These are phyloP conservation scores for Sylvilagus bachmani DNA, from an alignment of 2,113 vertebrate species.

Conservation along the genomic window DNA sequence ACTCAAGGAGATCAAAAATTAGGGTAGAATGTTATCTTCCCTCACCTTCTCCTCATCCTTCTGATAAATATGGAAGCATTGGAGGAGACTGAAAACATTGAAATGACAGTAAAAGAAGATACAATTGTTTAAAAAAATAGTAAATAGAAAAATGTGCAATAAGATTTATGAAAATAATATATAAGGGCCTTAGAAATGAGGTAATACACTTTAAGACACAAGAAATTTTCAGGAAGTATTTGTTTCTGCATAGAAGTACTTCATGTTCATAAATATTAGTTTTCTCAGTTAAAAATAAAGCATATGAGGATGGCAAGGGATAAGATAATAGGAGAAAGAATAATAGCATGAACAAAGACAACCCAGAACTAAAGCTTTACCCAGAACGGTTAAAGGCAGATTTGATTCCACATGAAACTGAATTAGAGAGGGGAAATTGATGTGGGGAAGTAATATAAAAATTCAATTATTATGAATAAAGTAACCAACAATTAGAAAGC, in stretches of 20 bases:
- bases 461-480: neutral
- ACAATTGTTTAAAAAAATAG: neutral
- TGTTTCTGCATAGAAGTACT: neutral
- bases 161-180: neutral
- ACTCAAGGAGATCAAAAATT: neutral
- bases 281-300: neutral
- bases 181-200: neutral
- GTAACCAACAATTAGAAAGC: neutral
- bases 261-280: neutral
- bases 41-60: neutral
- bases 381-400: neutral
- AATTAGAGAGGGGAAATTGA: neutral
- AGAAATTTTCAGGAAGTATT: neutral
- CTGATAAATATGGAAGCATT: neutral
- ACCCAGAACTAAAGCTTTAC: neutral
- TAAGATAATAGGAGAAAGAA: neutral
- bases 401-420: neutral
- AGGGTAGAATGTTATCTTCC: neutral
- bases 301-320: neutral
- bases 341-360: neutral
- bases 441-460: neutral
- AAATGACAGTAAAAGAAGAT: neutral
- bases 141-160: neutral
- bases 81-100: neutral
- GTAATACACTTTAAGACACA: neutral